Evolutionary conservation across 2,113 vertebrate genomes (phyloP).

Genomic region (Brachyistius frenatus): DNA sequence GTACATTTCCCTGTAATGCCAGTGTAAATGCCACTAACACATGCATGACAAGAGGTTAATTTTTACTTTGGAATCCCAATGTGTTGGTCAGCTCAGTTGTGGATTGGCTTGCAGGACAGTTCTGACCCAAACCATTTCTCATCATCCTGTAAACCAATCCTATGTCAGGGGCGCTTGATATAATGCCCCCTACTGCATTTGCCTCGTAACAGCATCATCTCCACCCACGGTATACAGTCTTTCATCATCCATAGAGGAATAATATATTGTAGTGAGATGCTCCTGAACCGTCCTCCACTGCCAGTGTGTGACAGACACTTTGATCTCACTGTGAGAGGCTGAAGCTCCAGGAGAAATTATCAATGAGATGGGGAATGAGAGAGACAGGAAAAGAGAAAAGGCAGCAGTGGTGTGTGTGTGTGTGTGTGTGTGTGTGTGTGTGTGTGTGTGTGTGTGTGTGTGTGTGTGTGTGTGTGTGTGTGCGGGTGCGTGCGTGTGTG

Average conservation of each 20-base stretch:
- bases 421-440: not conserved
- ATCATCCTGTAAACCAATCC: constrained; percentile 55
- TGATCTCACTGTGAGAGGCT: constrained; percentile 81
- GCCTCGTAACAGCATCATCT: constrained; percentile 76
- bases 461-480: not conserved
- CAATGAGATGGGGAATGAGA: constrained; percentile 77
- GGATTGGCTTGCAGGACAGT: constrained; percentile 38
- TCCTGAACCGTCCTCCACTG: constrained; percentile 75
- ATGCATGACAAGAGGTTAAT: constrained; percentile 44
- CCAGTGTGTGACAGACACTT: constrained; percentile 82
- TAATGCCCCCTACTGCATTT: constrained; percentile 69
- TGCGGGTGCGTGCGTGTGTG: not conserved
- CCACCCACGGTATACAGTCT: constrained; percentile 65
- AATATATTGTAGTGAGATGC: constrained; percentile 76
- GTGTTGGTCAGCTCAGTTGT: constrained; percentile 23
- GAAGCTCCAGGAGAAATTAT: constrained; percentile 84
- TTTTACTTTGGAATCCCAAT: constrained; percentile 20
- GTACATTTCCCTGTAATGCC: constrained; percentile 14
- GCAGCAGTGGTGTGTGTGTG: not conserved
- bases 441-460: constrained; percentile 2
- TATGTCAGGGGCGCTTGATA: constrained; percentile 35
- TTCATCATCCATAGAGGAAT: constrained; percentile 81
- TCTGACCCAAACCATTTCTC: constrained; percentile 40
- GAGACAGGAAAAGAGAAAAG: constrained; percentile 30
- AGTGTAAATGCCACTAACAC: constrained; percentile 3